These are phyloP conservation scores for Tortrix viridana DNA, from an alignment of 2,888 invertebrate genomes.

Conservation along the genomic window DNA sequence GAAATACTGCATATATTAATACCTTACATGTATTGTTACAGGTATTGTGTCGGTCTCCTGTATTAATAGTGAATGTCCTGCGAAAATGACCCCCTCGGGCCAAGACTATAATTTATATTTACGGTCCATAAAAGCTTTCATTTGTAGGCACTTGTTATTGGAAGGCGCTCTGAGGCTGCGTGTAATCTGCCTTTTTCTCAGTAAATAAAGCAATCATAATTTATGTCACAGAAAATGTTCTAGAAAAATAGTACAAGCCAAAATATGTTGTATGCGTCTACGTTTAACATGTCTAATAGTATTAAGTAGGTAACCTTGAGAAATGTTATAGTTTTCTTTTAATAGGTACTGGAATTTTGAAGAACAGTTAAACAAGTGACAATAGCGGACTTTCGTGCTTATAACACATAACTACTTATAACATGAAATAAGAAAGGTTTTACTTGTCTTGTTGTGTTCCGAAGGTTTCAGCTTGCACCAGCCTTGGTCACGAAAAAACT, in stretches of 20 bases:
- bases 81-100: slow-evolving; percentile 58
- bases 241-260: not conserved
- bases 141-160: slow-evolving; percentile 69
- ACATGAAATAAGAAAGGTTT: too few species aligned
- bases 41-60: slow-evolving; percentile 33
- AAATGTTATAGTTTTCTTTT: too few species aligned
- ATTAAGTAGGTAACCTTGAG: too few species aligned
- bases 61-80: slow-evolving; percentile 56
- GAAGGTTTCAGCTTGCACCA: too few species aligned
- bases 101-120: slow-evolving; percentile 70
- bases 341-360: too few species aligned
- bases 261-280: too few species aligned
- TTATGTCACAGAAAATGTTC: not conserved
- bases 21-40: slow-evolving; percentile 3
- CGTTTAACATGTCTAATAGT: too few species aligned
- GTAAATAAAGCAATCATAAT: slow-evolving; percentile 19
- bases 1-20: not conserved
- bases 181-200: slow-evolving; percentile 20
- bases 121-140: slow-evolving; percentile 72
- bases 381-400: too few species aligned
- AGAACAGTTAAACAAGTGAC: too few species aligned
- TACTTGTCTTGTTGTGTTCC: too few species aligned
- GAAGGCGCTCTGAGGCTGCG: slow-evolving; percentile 45
- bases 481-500: too few species aligned
- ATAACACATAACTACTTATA: too few species aligned